These are phyloP conservation scores for Zaprionus bogoriensis DNA, from an alignment of 2,888 invertebrate species.

Conservation along the genomic window DNA sequence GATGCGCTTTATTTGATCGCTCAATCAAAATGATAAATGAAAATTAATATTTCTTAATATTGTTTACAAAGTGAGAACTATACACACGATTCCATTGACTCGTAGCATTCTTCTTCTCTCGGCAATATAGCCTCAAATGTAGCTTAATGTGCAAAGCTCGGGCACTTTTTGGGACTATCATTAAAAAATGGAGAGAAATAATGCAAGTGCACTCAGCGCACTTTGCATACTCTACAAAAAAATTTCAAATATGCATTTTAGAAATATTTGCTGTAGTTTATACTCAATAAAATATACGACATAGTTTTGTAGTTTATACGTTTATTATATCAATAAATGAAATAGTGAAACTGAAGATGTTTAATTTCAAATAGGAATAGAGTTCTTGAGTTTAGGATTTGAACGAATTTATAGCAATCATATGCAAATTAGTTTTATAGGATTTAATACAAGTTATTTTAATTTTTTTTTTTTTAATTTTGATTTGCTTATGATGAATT, in stretches of 20 bases:
- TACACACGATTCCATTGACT: slow-evolving; percentile 57
- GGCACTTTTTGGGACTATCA: slow-evolving; percentile 43
- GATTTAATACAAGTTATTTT: no score
- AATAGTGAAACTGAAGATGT: no score
- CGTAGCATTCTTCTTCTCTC: slow-evolving; percentile 34
- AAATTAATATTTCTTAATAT: slow-evolving; percentile 82
- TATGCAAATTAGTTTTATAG: no score
- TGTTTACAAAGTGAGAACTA: slow-evolving; percentile 82
- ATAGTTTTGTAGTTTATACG: no score
- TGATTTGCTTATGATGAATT: no score
- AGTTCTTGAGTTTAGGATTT: no score
- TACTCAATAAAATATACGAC: no score
- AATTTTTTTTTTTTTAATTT: no score
- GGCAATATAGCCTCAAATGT: slow-evolving; percentile 36
- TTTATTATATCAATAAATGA: no score
- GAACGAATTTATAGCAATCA: no score
- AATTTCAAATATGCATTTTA: not conserved
- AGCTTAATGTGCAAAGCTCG: slow-evolving; percentile 61
- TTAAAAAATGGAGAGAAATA: slow-evolving; percentile 22
- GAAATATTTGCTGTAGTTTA: no score
- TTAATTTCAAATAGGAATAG: no score
- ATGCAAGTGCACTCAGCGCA: not conserved
- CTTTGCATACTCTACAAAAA: slow-evolving; percentile 16
- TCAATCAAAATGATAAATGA: slow-evolving; percentile 82
- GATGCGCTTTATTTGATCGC: slow-evolving; percentile 75